Conservation (phyloP, 2,888 invertebrate species). For the Drosophila barbarae region DNA sequence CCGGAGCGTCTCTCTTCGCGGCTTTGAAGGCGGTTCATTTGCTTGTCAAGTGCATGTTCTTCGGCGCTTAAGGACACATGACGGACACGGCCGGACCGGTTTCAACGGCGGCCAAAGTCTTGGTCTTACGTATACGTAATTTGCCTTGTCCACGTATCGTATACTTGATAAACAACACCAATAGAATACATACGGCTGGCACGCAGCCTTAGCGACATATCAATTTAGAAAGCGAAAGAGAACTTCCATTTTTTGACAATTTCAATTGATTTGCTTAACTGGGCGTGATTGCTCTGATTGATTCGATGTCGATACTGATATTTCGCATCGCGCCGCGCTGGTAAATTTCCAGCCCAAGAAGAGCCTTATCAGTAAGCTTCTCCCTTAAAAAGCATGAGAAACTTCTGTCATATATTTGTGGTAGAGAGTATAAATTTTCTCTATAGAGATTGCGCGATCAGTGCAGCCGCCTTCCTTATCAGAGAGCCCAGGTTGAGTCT, state of each 20-base stretch:
- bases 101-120: conserved; percentile 40
- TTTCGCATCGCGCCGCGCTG: conserved; percentile 31
- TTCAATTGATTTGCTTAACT: conserved; percentile 65
- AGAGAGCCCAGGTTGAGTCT: conserved; percentile 35
- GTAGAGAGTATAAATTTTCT: background rate
- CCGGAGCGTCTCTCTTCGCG: conserved; percentile 14
- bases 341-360: conserved; percentile 59
- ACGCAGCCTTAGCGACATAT: conserved; percentile 18
- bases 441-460: conserved; percentile 46
- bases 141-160: conserved; percentile 1
- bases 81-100: conserved; percentile 51
- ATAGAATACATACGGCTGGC: conserved; percentile 1
- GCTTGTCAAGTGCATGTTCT: conserved; percentile 68
- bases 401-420: conserved; percentile 26
- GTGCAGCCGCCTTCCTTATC: conserved; percentile 51
- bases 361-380: conserved; percentile 41
- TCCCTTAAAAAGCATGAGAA: conserved; percentile 48
- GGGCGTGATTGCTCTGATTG: conserved; percentile 67
- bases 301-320: conserved; percentile 47
- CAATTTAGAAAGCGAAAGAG: conserved; percentile 27
- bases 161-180: conserved; percentile 9
- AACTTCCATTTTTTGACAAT: conserved; percentile 48
- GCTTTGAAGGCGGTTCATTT: conserved; percentile 68
- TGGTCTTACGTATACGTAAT: conserved; percentile 27
- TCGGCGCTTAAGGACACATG: conserved; percentile 59